Conservation (phyloP, 2,113 vertebrate genomes). For the Microcebus jonahi region DNA sequence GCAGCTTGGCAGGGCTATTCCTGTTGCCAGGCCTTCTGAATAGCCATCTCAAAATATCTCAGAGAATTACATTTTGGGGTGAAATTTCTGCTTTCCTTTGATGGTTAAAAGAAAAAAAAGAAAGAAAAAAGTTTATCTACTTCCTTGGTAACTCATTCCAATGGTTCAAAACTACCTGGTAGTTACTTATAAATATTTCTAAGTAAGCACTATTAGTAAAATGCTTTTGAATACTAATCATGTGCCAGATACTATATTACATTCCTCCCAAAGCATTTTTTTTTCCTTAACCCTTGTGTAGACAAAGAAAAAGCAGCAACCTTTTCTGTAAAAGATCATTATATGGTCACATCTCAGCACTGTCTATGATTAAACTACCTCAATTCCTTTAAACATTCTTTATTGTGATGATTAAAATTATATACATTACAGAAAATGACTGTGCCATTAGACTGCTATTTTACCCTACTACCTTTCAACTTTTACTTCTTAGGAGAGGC, state of each 20-base stretch:
- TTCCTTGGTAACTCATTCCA: constrained; percentile 19
- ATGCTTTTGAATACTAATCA: not conserved
- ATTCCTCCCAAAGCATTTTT: constrained; percentile 2
- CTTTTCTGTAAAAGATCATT: not conserved
- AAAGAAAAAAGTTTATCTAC: not conserved
- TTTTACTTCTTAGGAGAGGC: constrained; percentile 18
- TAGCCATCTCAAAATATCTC: not conserved
- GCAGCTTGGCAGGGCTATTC: not conserved
- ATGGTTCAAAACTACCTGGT: not conserved
- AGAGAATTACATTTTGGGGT: not conserved
- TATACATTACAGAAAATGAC: not conserved
- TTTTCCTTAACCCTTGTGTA: not conserved
- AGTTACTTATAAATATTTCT: constrained; percentile 62
- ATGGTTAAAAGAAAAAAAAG: not conserved
- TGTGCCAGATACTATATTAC: not conserved
- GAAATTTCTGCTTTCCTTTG: not conserved
- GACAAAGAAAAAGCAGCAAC: constrained; percentile 19
- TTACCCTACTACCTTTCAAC: not conserved
- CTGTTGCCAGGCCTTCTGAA: not conserved
- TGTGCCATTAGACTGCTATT: not conserved
- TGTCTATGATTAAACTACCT: not conserved
- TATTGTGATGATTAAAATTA: constrained; percentile 8
- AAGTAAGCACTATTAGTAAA: constrained; percentile 8
- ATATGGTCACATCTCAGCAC: not conserved
- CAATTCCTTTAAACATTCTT: not conserved